Base-by-base conservation (phyloP, 2,888 invertebrate genomes). In the Pammene fasciana region DNA sequence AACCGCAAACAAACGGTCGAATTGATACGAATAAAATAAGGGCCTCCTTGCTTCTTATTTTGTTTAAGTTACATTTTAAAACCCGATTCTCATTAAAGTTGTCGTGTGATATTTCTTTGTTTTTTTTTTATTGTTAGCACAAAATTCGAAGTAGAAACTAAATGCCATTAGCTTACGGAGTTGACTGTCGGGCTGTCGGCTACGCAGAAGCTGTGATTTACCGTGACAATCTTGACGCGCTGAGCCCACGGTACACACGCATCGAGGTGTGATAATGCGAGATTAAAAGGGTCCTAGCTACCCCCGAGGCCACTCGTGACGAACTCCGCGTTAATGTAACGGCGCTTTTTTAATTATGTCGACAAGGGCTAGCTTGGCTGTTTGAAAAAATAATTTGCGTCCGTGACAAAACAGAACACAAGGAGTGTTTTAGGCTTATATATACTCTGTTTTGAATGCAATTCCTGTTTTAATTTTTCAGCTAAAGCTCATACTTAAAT, bases 271-370 rank as follows among this genome's bases (percentile, higher is more conserved):
- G 60, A 62, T 71, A 72, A 72, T 68, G 54, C 57, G 67, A 68
- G 71, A 68, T 71, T 72, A 66, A 71, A 70, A 70, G 72, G 72
- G 68, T 50, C 65, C 62, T 45, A 55, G 50, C 65, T 61, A 67
- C 62, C 46, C 61, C 36, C 59, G 45, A 18, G 67, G 48, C 48
- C 50, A 52, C 45, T 64, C 52, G 62, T 54, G 62, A 54, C 57
- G 46, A 48, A 52, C 61, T 60, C 60, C 56, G 45, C 52, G 59
- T 65, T 59, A 59, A 65, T 65, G 65, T 46, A 46, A 14, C 38
- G 45, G 36, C 68, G 59, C 52, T 38, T 65, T 66, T 68, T 68
- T 68, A 68, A 68, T 65, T 68, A 68, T 52, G 50, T 65, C 52
- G 11, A 13, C 16, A 36, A 64, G 10, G 18, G 45, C 56, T 57